These are phyloP conservation scores for Anseranas semipalmata DNA, from an alignment of 2,113 vertebrate species.

Conservation along the genomic window DNA sequence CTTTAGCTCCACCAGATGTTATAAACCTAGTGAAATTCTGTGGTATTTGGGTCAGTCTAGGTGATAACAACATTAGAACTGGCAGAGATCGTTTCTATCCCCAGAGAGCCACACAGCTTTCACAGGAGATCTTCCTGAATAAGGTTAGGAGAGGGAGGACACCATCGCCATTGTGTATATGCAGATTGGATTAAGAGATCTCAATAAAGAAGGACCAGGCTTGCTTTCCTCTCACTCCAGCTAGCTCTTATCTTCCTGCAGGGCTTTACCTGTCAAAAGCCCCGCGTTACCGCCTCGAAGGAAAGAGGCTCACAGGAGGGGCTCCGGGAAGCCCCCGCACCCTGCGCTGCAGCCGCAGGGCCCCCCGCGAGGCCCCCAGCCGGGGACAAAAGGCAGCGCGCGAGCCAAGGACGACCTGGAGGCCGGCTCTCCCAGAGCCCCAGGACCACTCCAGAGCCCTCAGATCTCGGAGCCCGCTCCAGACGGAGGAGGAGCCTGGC, in stretches of 20 bases:
- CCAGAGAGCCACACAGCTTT: neutral
- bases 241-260: neutral
- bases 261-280: neutral
- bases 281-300: neutral
- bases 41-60: neutral
- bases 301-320: neutral
- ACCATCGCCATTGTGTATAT: neutral
- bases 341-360: too few relatives aligned
- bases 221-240: neutral
- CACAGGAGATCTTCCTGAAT: neutral
- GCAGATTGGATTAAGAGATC: neutral
- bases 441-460: neutral
- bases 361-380: too few relatives aligned
- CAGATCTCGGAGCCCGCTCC: constrained; percentile 9
- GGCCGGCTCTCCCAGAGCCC: accelerated
- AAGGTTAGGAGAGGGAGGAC: neutral
- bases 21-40: neutral
- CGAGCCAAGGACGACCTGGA: neutral
- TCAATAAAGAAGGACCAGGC: neutral
- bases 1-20: neutral
- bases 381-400: neutral
- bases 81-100: neutral
- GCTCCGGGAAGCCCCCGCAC: neutral
- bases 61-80: neutral
- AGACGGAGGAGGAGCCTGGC: constrained; percentile 52